These are phyloP conservation scores for Caenorhabditis remanei DNA, from an alignment of 1,140 invertebrate genomes.

Conservation along the genomic window DNA sequence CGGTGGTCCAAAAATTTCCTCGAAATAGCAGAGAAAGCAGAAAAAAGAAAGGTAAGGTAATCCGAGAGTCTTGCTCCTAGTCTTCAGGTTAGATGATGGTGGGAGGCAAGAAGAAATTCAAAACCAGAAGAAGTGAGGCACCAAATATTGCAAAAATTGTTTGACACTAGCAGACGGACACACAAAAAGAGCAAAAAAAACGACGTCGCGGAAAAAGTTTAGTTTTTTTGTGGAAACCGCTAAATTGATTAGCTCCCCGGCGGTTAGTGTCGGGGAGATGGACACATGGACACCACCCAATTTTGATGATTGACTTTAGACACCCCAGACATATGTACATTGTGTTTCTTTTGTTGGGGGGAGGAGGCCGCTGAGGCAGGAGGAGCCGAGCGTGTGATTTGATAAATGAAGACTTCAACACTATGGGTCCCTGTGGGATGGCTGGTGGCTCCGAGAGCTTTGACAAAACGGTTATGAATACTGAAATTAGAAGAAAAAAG, in stretches of 20 bases:
- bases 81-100: not conserved
- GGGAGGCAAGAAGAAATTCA: constrained; percentile 11
- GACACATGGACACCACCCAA: not conserved
- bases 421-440: not conserved
- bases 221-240: constrained; percentile 25
- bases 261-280: not conserved
- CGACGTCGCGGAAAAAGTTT: not conserved
- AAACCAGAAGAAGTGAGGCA: constrained; percentile 1
- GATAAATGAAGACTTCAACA: constrained; percentile 54
- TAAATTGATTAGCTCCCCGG: constrained; percentile 17
- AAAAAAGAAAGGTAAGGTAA: constrained; percentile 5
- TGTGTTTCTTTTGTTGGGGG: not conserved
- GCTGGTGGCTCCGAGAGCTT: not conserved
- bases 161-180: not conserved
- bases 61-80: not conserved
- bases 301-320: constrained; percentile 42
- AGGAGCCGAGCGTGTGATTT: constrained; percentile 31
- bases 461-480: not conserved
- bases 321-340: not conserved
- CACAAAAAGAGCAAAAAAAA: not conserved
- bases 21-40: not conserved
- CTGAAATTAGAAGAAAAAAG: not conserved
- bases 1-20: not conserved
- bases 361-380: too few species aligned
- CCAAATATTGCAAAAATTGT: constrained; percentile 3